A percentile compares a stretch with the other conserved stretches of the same genome.
These are phyloP conservation scores for Ruditapes philippinarum DNA, from an alignment of 1,140 invertebrate genomes.

Conservation along the genomic window DNA sequence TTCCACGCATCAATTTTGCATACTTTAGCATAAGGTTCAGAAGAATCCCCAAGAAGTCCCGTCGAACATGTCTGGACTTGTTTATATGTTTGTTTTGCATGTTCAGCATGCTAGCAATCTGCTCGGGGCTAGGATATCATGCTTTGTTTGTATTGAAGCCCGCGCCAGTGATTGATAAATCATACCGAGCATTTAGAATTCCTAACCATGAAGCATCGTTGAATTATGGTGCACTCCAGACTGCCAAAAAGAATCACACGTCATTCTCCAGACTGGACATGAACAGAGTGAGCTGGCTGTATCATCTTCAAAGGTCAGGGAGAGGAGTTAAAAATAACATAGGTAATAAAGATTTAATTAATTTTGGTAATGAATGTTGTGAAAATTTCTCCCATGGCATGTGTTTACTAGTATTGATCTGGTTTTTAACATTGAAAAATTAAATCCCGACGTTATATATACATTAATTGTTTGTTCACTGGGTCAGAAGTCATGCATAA, in stretches of 20 bases:
- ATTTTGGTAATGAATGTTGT: too few species aligned
- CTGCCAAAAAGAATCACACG: conserved; percentile 68
- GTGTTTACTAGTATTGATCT: too few species aligned
- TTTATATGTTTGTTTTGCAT: conserved; percentile 67
- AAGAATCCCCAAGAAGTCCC: background rate
- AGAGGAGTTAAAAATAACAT: background rate
- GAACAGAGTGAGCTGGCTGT: background rate
- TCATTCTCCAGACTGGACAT: background rate
- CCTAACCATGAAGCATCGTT: conserved; percentile 80
- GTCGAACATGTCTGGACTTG: conserved; percentile 54
- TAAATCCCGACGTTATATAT: too few species aligned
- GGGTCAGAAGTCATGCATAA: too few species aligned
- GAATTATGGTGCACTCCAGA: conserved; percentile 75
- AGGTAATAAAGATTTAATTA: too few species aligned
- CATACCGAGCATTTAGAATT: conserved; percentile 81
- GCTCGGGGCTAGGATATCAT: conserved; percentile 73
- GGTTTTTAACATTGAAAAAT: too few species aligned
- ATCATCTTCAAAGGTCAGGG: background rate
- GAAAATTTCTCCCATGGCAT: too few species aligned
- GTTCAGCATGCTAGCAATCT: conserved; percentile 51
- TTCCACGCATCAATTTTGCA: conserved; percentile 46
- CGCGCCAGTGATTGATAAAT: conserved; percentile 80
- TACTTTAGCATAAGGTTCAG: conserved; percentile 5
- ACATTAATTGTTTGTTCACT: too few species aligned
- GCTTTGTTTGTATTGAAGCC: conserved; percentile 74